Percentiles rank a stretch among this genome's conserved stretches.
These are phyloP conservation scores for Hystrix cristata DNA, from an alignment of 2,113 vertebrate genomes.

Conservation along the genomic window DNA sequence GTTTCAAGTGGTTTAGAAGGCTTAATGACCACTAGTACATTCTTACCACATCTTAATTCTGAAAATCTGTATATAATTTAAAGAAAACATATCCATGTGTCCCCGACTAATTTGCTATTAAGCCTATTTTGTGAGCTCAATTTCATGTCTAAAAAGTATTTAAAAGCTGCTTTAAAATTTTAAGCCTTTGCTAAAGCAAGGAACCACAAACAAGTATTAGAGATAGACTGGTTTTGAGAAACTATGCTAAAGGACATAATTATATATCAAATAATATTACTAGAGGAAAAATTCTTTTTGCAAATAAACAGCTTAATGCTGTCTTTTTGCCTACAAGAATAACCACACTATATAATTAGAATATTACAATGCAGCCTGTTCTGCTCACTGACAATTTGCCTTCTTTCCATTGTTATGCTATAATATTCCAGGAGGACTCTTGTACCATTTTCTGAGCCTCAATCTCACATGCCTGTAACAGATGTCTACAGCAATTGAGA, in stretches of 20 bases:
- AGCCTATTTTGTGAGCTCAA: constrained; percentile 71
- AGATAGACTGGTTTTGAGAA: constrained; percentile 24
- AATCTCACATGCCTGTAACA: constrained; percentile 67
- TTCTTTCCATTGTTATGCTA: not conserved
- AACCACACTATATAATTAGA: not conserved
- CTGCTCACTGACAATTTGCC: not conserved
- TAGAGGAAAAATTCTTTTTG: not conserved
- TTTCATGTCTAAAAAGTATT: constrained; percentile 70
- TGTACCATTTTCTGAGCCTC: not conserved
- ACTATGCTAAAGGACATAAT: not conserved
- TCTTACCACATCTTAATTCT: constrained; percentile 76
- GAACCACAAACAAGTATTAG: constrained; percentile 13
- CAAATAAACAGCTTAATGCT: not conserved
- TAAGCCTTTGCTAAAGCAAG: constrained; percentile 64
- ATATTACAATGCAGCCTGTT: not conserved
- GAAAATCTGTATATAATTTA: constrained; percentile 76
- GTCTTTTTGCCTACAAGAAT: not conserved
- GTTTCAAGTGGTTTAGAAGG: constrained; percentile 67
- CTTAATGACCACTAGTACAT: constrained; percentile 62
- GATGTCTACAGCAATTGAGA: constrained; percentile 73
- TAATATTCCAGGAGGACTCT: constrained; percentile 9
- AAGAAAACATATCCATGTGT: constrained; percentile 72
- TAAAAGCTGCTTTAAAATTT: constrained; percentile 68
- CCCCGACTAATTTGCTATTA: constrained; percentile 76
- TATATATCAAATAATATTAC: not conserved